Percentiles rank a stretch among this genome's conserved stretches.
Conservation (phyloP, 1,140 invertebrate genomes). For the Drosophila lacertosa region DNA sequence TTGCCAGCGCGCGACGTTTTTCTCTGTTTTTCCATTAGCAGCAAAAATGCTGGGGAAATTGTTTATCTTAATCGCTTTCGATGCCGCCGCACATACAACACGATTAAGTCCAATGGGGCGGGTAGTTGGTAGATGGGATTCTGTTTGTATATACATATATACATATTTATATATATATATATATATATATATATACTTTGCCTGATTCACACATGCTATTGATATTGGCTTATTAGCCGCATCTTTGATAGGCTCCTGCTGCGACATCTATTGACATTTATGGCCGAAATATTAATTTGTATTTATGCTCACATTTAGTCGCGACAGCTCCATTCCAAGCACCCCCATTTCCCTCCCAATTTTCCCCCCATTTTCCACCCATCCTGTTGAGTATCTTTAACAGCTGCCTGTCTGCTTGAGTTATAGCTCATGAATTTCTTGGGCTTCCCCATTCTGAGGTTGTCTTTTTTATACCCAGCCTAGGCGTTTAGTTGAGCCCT, state of each 20-base stretch:
- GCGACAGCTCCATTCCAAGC: neutral
- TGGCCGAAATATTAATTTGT: conserved; percentile 52
- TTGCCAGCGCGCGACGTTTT: conserved; percentile 20
- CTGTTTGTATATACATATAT: conserved; percentile 8
- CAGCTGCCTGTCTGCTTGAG: neutral
- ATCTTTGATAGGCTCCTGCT: conserved; percentile 33
- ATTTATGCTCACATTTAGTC: conserved; percentile 45
- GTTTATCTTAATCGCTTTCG: conserved; percentile 71
- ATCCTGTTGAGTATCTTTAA: neutral
- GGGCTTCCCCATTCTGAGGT: neutral
- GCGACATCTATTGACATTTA: conserved; percentile 48
- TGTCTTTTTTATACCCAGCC: neutral
- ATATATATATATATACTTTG: too few relatives aligned
- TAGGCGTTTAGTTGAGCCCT: neutral
- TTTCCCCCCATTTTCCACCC: neutral
- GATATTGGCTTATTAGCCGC: conserved; percentile 52
- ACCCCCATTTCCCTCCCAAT: neutral
- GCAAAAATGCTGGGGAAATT: conserved; percentile 60
- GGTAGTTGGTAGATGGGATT: neutral
- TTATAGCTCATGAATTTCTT: conserved; percentile 3
- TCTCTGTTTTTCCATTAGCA: conserved; percentile 53
- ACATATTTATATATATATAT: too few relatives aligned
- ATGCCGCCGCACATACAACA: conserved; percentile 21
- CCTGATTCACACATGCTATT: conserved; percentile 59
- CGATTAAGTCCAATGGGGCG: neutral